These are phyloP conservation scores for Plectropomus leopardus DNA, from an alignment of 2,113 vertebrate genomes.

Conservation along the genomic window DNA sequence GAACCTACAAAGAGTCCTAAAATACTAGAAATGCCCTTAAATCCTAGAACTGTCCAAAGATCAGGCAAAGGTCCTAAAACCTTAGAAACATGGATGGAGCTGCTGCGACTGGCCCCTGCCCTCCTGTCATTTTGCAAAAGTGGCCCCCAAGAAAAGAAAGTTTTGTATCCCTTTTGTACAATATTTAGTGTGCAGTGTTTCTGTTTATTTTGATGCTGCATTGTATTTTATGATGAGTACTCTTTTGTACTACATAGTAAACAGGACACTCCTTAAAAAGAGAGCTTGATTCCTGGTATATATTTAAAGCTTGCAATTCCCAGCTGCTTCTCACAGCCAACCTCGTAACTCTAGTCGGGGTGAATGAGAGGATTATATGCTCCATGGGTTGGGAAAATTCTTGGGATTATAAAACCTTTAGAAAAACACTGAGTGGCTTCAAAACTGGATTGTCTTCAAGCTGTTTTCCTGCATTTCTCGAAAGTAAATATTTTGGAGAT, in stretches of 20 bases:
- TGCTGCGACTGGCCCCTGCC: no score
- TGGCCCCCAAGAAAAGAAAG: no score
- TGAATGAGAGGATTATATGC: constrained; percentile 46
- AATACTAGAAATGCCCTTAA: no score
- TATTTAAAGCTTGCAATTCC: constrained; percentile 16
- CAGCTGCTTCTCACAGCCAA: constrained; percentile 24
- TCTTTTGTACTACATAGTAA: not conserved
- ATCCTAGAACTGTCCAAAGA: no score
- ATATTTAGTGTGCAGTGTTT: not conserved
- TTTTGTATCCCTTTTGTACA: no score
- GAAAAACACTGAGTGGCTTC: constrained; percentile 6
- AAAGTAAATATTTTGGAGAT: constrained; percentile 41
- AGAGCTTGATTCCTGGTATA: not conserved
- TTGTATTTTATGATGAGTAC: not conserved
- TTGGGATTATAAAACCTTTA: constrained; percentile 29
- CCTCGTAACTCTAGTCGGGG: not conserved
- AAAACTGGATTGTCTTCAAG: constrained; percentile 19
- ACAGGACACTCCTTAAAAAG: not conserved
- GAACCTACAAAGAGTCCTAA: no score
- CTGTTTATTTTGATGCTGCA: not conserved
- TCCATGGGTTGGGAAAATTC: constrained; percentile 36
- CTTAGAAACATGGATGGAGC: no score
- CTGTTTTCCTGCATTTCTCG: constrained; percentile 21
- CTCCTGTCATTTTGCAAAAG: no score
- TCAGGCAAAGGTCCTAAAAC: no score